Base-by-base conservation (phyloP, 2,797 vertebrate genomes). In the Percopsis omiscomaycus region DNA sequence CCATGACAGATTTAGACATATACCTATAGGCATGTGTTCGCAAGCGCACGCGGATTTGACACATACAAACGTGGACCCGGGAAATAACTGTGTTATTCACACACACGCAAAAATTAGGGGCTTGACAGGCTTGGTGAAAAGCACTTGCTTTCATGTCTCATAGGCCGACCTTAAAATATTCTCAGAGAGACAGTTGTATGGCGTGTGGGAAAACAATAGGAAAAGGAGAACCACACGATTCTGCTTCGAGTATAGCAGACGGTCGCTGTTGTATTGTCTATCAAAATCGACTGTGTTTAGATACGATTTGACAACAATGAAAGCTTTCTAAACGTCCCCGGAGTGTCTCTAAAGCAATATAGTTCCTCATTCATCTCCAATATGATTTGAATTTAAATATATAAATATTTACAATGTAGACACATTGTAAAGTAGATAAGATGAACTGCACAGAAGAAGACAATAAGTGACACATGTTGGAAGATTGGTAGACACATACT, bases 1-100 rank as follows among this genome's bases (percentile, higher is more conserved):
- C 22, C 22, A 22, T 22, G 29, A 51, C 28, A 42, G 2, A 42
- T 51, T 61, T 44, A 54, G 55, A 53, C 44, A 68, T 37, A 67
- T 28, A 68, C 64, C 59, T 51, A 22, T 50, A 63, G 61, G 42
- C 13, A 71, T 29, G 46, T 70, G 77, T 30, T 73, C 56, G 32
- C n/a, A 46, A 15, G 15, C 32, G 49, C 55, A 56, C 59, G 51
- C 27, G 5, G 13, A 48, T 5, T 55, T 9, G n/a, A 55, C 13
- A 51, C 16, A 10, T 27, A 59, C 68, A 55, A 32, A 50, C 37
- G 22, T 15, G 28, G 15, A 45, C 47, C 16, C 30, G 22, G 5
- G 8, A 44, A 49, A 49, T 42, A 46, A 46, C 11, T 14, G 16
- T 44, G 52, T 2, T 55, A 42, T 15, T 32, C 55, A 56, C 32